Conservation (phyloP, 2,113 vertebrate species). For the Peromyscus leucopus region DNA sequence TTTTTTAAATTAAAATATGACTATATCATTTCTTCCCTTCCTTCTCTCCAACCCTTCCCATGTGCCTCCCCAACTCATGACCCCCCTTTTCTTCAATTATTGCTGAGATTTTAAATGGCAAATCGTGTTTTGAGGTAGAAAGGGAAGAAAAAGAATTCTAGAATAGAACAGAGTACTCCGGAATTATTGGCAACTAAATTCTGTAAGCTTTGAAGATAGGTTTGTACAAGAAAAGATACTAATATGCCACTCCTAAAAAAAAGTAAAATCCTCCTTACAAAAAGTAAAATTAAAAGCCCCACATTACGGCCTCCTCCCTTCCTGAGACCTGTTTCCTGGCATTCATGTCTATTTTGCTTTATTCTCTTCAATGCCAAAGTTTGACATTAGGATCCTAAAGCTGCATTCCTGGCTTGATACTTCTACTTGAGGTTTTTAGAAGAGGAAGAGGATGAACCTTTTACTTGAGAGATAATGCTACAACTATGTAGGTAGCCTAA, state of each 20-base stretch:
- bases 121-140: neutral
- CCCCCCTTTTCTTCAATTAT: neutral
- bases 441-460: constrained; percentile 36
- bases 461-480: constrained; percentile 26
- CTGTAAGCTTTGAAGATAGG: neutral
- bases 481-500: constrained; percentile 65
- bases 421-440: constrained; percentile 42
- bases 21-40: neutral
- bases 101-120: constrained; percentile 2
- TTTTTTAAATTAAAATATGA: neutral
- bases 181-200: constrained; percentile 44
- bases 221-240: neutral
- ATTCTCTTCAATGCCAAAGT: neutral
- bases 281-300: constrained; percentile 26
- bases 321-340: neutral
- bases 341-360: constrained; percentile 1
- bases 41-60: neutral
- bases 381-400: neutral
- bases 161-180: neutral
- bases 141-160: constrained; percentile 19
- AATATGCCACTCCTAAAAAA: neutral
- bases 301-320: neutral
- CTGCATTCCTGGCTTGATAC: neutral
- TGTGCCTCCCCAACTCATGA: neutral
- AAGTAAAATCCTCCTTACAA: neutral